Evolutionary conservation across 2,797 vertebrate genomes (phyloP), one percentile per base, ranked within the genome.

Genomic region (Euphonia xanthogaster): DNA sequence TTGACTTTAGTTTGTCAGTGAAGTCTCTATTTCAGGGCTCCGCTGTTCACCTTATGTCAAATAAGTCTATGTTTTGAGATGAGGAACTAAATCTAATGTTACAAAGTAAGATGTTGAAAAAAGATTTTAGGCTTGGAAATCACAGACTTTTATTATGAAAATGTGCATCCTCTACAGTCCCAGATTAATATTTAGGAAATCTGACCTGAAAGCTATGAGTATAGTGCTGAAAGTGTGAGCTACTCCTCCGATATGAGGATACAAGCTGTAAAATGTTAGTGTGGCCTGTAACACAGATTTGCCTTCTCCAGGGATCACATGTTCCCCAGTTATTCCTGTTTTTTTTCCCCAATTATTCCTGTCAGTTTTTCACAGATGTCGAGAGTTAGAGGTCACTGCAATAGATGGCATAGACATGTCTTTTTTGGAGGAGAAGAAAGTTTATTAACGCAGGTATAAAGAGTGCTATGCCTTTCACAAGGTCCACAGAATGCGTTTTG

Each of bases 21-120:
- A 22, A 44, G 3, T 8, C 30, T 54, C 23, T 80, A 2, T 44
- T 35, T 77, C 37, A 62, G 28, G 22, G 22, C 6, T 10, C 5
- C 3, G 14, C 19, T 6, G 0, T 47, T 40, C 35, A 39, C 7
- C 5, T 5, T 6, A 8, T 35, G 13, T 37, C 2, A 14, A 73
- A 68, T 35, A 54, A 1, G 21, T 33, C 10, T 28, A 1, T 23
- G 13, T 72, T 90, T 73, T 65, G 20, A 61, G 11, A 61, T 8
- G 10, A 76, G 24, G 6, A 67, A 23, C 4, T 42, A 31, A 61
- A 71, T 7, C 8, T 30, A 10, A 45, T 58, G 72, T 90, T 57
- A 22, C 30, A 57, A 57, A 66, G 8, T 50, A 50, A 45, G 61
- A 15, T 0, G 3, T 16, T 50, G 12, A 33, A 65, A 54, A 55